Evolutionary conservation across 2,888 invertebrate species (phyloP), one percentile per base, ranked within the genome.

Genomic region (Synanthedon vespiformis): DNA sequence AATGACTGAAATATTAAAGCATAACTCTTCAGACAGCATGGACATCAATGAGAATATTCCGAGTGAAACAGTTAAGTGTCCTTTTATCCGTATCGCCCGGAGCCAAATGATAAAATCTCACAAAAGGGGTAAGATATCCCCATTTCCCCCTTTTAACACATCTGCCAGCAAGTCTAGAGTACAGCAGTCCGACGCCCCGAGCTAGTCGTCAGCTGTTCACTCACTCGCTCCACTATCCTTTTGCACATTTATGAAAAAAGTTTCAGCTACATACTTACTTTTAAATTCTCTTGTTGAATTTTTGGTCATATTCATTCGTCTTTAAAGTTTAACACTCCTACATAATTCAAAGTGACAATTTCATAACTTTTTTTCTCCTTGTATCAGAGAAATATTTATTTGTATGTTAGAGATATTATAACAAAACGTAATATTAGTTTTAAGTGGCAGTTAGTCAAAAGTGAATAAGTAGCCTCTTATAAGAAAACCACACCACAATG

Each of bases 211-310:
- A 86, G 82, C 84, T 86, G 85, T 75, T 77, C 74, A 61, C 68
- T 59, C 57, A 53, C 61, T 69, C 70, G 64, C 63, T 64, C 64
- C 61, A 59, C 70, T 71, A 69, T 71, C 72, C 72, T 74, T 57
- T 57, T 76, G 77, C 78, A 74, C 83, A 78, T 83, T 84, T 85
- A 85, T 84, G 84, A 87, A 86, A 84, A 85, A 85, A 83, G 74
- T 83, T 83, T 79, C 64, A 64, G 73, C 72, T 72, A 74, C 74
- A 75, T 78, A 76, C 76, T 22, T 22, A 22, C 22, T 22, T 76
- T 77, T 70, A 70, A 77, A 77, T 76, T 77, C 77, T 80, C 78
- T 74, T 67, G 67, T 64, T 66, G 69, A 67, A 69, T 72, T 58
- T 60, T 57, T 61, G 64, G 62, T 67, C 64, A 64, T 67, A 70